phyloP scores from a whole-genome alignment of 2,113 vertebrate species.

The Silurus glanis region DNA sequence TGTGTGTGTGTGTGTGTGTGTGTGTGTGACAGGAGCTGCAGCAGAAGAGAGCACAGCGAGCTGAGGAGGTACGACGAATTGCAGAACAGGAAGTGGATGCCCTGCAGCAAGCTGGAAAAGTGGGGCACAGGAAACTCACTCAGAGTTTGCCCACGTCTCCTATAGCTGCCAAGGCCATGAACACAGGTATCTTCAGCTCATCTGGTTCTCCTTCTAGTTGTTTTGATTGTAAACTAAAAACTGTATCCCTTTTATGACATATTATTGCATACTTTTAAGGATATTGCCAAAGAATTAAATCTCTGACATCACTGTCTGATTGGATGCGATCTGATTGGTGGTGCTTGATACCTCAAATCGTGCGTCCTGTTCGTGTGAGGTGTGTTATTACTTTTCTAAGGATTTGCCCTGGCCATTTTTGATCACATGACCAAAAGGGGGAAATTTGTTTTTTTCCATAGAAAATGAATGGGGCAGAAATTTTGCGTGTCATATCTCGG shows the following conservation, averaged over 20 bases:
- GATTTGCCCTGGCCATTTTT: no score
- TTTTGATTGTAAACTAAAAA: background rate
- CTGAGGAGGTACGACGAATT: constrained; percentile 53
- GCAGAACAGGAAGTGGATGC: constrained; percentile 63
- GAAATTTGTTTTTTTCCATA: no score
- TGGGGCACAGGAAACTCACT: constrained; percentile 63
- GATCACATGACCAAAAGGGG: no score
- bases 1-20: constrained; percentile 6
- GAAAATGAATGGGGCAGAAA: no score
- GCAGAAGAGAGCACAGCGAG: constrained; percentile 80
- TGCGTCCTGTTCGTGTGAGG: no score
- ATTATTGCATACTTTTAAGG: background rate
- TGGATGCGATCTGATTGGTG: background rate
- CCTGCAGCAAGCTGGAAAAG: constrained; percentile 60
- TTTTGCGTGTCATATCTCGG: no score
- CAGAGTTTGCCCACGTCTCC: constrained; percentile 50
- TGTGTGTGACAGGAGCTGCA: constrained; percentile 79
- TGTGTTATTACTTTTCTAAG: no score
- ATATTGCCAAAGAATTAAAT: background rate
- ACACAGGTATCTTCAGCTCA: constrained; percentile 68
- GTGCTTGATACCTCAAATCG: no score
- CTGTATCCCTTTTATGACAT: no score
- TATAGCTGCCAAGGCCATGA: constrained; percentile 76
- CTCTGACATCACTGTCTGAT: background rate
- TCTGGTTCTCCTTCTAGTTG: background rate